phyloP scores from a whole-genome alignment of 1,140 invertebrate genomes.

The Drosophila lini region DNA sequence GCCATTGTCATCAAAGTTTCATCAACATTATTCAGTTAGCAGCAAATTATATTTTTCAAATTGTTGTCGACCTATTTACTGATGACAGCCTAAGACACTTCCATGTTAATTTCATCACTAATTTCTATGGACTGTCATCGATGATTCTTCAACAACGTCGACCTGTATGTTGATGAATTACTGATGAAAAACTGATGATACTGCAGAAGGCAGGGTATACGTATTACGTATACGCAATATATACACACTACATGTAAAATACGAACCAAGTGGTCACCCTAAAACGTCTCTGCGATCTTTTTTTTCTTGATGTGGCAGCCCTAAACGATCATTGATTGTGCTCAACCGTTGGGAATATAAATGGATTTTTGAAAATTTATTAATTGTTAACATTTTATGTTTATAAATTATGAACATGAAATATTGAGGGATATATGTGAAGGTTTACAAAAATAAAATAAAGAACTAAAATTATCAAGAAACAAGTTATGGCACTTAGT shows the following conservation, averaged over 20 bases:
- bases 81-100: too few species aligned
- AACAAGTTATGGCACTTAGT: not conserved
- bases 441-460: not conserved
- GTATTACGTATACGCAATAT: too few species aligned
- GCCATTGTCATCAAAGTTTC: too few species aligned
- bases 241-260: not conserved
- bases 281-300: not conserved
- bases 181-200: too few species aligned
- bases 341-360: not conserved
- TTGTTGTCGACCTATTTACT: too few species aligned
- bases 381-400: not conserved
- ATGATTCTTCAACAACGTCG: too few species aligned
- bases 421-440: not conserved
- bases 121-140: too few species aligned
- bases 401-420: not conserved
- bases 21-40: too few species aligned
- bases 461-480: not conserved
- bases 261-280: not conserved
- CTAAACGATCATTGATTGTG: not conserved
- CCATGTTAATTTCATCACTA: too few species aligned
- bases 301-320: slow-evolving; percentile 18
- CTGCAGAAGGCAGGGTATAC: too few species aligned
- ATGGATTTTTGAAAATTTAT: not conserved
- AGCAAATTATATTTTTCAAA: too few species aligned
- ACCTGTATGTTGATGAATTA: too few species aligned